Conservation (phyloP, 2,113 vertebrate genomes). For the Paracanthobrama guichenoti region DNA sequence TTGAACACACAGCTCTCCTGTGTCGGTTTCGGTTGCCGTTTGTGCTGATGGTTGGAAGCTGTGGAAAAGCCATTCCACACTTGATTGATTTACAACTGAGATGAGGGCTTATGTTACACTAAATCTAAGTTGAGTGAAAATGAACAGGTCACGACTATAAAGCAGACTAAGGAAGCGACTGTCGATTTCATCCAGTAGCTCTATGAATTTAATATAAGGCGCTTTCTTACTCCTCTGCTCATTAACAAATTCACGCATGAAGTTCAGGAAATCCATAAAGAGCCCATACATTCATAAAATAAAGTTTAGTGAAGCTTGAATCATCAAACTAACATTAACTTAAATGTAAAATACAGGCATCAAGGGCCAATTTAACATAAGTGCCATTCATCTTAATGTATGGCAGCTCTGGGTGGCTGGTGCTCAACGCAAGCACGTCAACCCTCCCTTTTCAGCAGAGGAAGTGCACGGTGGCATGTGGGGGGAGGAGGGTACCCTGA, state of each 20-base stretch:
- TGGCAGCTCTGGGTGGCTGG: slow-evolving; percentile 56
- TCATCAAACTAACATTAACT: slow-evolving; percentile 48
- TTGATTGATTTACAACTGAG: slow-evolving; percentile 34
- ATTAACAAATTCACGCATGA: slow-evolving; percentile 33
- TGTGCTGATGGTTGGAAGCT: slow-evolving; percentile 18
- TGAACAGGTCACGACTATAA: slow-evolving; percentile 28
- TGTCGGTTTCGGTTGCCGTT: slow-evolving; percentile 28
- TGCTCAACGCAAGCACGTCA: slow-evolving; percentile 60
- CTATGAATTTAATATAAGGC: neutral
- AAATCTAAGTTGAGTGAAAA: slow-evolving; percentile 31
- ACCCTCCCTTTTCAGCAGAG: slow-evolving; percentile 74
- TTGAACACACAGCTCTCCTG: slow-evolving; percentile 37
- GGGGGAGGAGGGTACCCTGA: slow-evolving; percentile 51
- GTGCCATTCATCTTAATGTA: slow-evolving; percentile 63
- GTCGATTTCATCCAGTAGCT: slow-evolving; percentile 22
- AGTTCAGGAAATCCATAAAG: slow-evolving; percentile 45
- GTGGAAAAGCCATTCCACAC: slow-evolving; percentile 21
- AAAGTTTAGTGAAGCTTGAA: slow-evolving; percentile 16
- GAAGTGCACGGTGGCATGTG: slow-evolving; percentile 70
- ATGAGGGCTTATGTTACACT: slow-evolving; percentile 10
- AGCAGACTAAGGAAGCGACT: slow-evolving; percentile 11
- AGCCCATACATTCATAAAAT: slow-evolving; percentile 36
- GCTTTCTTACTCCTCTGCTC: slow-evolving; percentile 13
- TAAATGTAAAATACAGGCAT: slow-evolving; percentile 40
- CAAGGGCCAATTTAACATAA: slow-evolving; percentile 44